Base-by-base conservation (phyloP, 2,888 invertebrate species). In the Chelonus formosanus region DNA sequence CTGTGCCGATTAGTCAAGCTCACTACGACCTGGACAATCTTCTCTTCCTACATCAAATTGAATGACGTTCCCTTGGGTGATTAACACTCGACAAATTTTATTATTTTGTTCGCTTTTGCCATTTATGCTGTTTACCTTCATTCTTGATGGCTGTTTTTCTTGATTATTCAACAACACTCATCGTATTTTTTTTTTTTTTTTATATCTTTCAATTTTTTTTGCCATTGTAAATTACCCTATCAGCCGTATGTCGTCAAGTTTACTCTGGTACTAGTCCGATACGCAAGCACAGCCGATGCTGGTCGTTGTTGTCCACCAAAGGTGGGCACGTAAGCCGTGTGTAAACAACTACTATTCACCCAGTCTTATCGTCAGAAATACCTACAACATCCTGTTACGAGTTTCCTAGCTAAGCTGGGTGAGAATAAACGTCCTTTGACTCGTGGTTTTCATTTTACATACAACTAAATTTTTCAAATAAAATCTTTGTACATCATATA, bases 341-440 rank as follows among this genome's bases (percentile, higher is more conserved):
- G 75, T 76, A 77, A 79, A 78, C 78, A 79, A 74, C 71, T 74
- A 71, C 73, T 64, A 70, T 72, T 71, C 70, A 70, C 68, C 69
- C 53, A 65, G 67, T 67, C 52, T 52, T 52, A 52, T 52, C 52
- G 52, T 52, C 52, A 32, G 32, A 52, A 7, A 32, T 52, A 32
- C n/a, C 32, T 32, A 52, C 10, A 48, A 48, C 31, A 52, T 52
- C 52, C 52, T 32, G 52, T 52, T 34, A 52, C 67, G 62, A 69
- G 71, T 60, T 65, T 63, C 50, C 65, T 43, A 44, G 62, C 6
- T 47, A 52, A 52, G 31, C 32, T 52, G 20, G 5, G 5, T 48
- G 56, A 6, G 7, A 7, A 36, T n/a, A 35, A n/a, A 34, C n/a
- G 10, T 36, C 6, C 32, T 55, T 10, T 55, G 55, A 35, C 34